A percentile compares a stretch with the other conserved stretches of the same genome.
Evolutionary conservation across 2,888 invertebrate species (phyloP).

Genomic region (Andricus quercusramuli): DNA sequence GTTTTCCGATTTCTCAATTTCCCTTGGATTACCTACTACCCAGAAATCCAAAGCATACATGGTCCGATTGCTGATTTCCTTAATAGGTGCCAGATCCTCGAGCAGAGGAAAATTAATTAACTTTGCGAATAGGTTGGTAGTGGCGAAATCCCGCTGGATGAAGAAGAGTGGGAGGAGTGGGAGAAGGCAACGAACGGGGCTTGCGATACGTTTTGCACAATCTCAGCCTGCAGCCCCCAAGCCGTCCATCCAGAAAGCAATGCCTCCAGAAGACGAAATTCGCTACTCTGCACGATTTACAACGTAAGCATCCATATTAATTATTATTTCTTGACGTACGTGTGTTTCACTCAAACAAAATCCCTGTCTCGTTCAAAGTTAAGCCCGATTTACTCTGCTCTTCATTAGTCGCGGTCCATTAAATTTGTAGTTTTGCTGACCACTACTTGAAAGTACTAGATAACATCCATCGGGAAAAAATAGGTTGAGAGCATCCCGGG

Average conservation of each 20-base stretch:
- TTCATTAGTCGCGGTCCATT: slow-evolving; percentile 34
- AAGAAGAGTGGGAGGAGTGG: slow-evolving; percentile 90
- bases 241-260: slow-evolving; percentile 69
- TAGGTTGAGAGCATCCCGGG: not conserved
- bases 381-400: slow-evolving; percentile 27
- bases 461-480: not conserved
- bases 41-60: slow-evolving; percentile 11
- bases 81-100: slow-evolving; percentile 24
- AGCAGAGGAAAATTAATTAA: slow-evolving; percentile 32
- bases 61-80: slow-evolving; percentile 25
- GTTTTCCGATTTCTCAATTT: not conserved
- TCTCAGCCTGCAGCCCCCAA: slow-evolving; percentile 68
- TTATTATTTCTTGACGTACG: not conserved
- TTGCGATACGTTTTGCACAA: slow-evolving; percentile 64
- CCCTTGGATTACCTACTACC: not conserved
- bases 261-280: slow-evolving; percentile 80
- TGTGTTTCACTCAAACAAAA: slow-evolving; percentile 20
- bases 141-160: slow-evolving; percentile 88
- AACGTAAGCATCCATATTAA: slow-evolving; percentile 78
- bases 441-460: not conserved
- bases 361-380: slow-evolving; percentile 7
- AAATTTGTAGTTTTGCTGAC: slow-evolving; percentile 52
- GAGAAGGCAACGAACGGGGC: slow-evolving; percentile 71
- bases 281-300: slow-evolving; percentile 84
- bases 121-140: slow-evolving; percentile 84